Evolutionary conservation across 2,113 vertebrate species (phyloP).

Genomic region (Gavia stellata): DNA sequence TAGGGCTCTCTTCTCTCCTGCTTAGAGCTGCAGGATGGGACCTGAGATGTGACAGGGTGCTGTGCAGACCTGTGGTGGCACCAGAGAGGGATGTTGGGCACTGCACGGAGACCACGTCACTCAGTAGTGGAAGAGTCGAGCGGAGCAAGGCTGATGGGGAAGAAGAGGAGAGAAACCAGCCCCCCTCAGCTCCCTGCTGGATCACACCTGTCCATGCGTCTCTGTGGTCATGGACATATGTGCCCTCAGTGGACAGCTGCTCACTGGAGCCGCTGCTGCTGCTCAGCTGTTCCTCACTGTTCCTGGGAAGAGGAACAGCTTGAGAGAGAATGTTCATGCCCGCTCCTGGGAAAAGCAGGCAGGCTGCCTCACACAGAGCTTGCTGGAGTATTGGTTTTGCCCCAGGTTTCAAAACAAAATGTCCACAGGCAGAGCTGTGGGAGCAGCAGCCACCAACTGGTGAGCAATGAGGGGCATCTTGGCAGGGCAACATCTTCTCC

Average conservation of each 20-base stretch:
- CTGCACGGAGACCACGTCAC: neutral
- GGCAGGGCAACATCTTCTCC: neutral
- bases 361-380: neutral
- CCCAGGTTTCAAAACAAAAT: neutral
- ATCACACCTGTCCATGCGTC: neutral
- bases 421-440: rapidly evolving
- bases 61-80: neutral
- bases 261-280: neutral
- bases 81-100: rapidly evolving
- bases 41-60: neutral
- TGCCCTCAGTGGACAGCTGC: neutral
- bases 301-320: neutral
- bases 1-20: neutral
- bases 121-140: neutral
- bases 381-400: neutral
- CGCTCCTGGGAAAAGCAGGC: neutral
- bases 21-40: neutral
- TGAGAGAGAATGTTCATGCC: neutral
- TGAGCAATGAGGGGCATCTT: neutral
- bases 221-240: neutral
- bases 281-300: neutral
- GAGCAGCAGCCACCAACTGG: neutral
- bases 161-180: neutral
- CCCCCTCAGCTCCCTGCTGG: neutral
- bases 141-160: neutral